These are phyloP conservation scores for Bombus ignitus DNA, from an alignment of 1,140 invertebrate genomes.

Conservation along the genomic window DNA sequence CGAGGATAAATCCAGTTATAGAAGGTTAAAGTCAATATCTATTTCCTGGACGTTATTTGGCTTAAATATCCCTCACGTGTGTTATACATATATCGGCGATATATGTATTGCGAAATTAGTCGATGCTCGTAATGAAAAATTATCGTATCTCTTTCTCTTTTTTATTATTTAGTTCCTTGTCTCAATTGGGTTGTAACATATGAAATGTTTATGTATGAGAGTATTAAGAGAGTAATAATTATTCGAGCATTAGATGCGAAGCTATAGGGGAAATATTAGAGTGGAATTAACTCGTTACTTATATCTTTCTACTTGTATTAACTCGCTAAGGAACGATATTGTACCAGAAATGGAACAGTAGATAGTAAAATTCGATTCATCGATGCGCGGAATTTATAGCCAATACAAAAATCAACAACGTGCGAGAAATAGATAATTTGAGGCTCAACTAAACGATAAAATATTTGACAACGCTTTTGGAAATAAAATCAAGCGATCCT, in stretches of 20 bases:
- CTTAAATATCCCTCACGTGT: neutral
- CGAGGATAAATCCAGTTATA: neutral
- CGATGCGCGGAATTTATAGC: neutral
- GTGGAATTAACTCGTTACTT: neutral
- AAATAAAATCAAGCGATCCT: too few species aligned
- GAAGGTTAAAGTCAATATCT: neutral
- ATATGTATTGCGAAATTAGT: neutral
- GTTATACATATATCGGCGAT: neutral
- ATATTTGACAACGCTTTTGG: neutral
- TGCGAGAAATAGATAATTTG: too few species aligned
- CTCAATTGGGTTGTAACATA: neutral
- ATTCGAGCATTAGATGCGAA: neutral
- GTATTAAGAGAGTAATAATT: neutral
- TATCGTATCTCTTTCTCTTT: neutral
- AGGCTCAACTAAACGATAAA: neutral
- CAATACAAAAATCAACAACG: neutral
- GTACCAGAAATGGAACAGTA: neutral
- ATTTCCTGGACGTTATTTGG: neutral
- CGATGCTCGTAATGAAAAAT: neutral
- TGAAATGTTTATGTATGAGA: neutral
- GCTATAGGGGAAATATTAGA: neutral
- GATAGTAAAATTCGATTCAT: neutral
- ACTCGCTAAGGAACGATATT: neutral
- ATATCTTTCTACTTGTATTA: neutral
- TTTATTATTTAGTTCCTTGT: neutral